These are phyloP conservation scores for Hippolais icterina DNA, from an alignment of 2,113 vertebrate species.

Conservation along the genomic window DNA sequence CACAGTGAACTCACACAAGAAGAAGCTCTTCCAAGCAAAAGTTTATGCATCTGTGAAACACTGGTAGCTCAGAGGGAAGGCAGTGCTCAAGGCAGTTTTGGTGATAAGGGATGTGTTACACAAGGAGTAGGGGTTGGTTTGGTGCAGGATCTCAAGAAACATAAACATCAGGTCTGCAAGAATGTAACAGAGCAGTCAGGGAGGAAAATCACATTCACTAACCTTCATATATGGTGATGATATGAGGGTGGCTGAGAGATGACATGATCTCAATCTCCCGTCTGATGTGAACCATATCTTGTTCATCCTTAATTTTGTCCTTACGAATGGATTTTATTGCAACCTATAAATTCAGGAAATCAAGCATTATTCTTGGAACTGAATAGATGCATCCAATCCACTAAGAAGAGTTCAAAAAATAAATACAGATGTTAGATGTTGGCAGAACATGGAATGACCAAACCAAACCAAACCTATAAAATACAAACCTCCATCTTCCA, in stretches of 20 bases:
- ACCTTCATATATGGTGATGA: conserved; percentile 99
- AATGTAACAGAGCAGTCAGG: conserved; percentile 25
- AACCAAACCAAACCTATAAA: conserved; percentile 65
- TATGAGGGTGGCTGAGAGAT: conserved; percentile 96
- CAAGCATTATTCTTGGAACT: conserved; percentile 76
- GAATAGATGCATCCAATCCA: conserved; percentile 74
- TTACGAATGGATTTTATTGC: conserved; percentile 99
- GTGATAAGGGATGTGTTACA: not conserved
- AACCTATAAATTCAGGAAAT: conserved; percentile 88
- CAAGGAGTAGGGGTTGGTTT: not conserved
- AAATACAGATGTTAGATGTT: conserved; percentile 79
- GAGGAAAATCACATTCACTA: conserved; percentile 57
- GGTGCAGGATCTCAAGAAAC: conserved; percentile 37
- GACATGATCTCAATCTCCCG: conserved; percentile 99
- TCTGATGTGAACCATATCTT: conserved; percentile 99
- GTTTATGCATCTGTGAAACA: not conserved
- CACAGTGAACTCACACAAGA: not conserved
- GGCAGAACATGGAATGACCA: conserved; percentile 65
- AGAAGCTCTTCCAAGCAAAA: not conserved
- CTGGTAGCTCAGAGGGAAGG: not conserved
- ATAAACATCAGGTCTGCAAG: conserved; percentile 46
- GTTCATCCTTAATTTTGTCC: conserved; percentile 99
- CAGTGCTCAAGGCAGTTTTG: not conserved
- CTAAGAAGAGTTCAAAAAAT: conserved; percentile 70
- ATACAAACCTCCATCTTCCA: conserved; percentile 24